These are phyloP conservation scores for Stichopus horrens DNA, from an alignment of 53 echinoderm and acorn worm species.

Conservation along the genomic window DNA sequence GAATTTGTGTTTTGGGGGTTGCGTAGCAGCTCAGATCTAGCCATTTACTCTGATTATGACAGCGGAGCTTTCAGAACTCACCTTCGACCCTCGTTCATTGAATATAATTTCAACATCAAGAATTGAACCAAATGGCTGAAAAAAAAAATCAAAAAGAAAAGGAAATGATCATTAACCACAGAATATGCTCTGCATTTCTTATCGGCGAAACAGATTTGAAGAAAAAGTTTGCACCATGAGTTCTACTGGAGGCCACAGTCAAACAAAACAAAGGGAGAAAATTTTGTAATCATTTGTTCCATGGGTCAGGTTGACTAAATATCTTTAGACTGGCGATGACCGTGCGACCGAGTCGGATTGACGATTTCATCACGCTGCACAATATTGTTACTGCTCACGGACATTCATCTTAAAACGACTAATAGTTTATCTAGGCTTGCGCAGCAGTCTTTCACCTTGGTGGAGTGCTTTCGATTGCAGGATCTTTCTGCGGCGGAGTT, in stretches of 20 bases:
- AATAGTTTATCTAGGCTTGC: background rate
- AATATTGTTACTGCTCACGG: too few relatives aligned
- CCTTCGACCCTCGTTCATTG: slow-evolving; percentile 99
- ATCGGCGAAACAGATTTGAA: background rate
- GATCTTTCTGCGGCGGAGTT: background rate
- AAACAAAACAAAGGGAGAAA: too few relatives aligned
- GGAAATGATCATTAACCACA: background rate
- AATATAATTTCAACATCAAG: slow-evolving; percentile 99
- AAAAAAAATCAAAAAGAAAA: slow-evolving; percentile 29
- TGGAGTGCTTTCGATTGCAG: background rate
- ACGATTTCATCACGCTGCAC: too few relatives aligned
- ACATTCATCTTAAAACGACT: background rate
- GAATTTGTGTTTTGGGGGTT: too few relatives aligned
- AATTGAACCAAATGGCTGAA: slow-evolving; percentile 94
- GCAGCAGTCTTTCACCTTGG: background rate
- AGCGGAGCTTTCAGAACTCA: slow-evolving; percentile 50
- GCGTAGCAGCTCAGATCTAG: background rate
- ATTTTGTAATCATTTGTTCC: too few relatives aligned
- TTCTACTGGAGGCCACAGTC: background rate
- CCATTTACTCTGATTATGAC: background rate
- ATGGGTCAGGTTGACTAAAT: too few relatives aligned
- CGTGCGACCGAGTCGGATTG: too few relatives aligned
- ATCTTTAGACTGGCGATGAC: too few relatives aligned
- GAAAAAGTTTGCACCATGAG: background rate
- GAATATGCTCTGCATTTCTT: background rate